These are phyloP conservation scores for Semicossyphus pulcher DNA, from an alignment of 2,113 vertebrate genomes.

Conservation along the genomic window DNA sequence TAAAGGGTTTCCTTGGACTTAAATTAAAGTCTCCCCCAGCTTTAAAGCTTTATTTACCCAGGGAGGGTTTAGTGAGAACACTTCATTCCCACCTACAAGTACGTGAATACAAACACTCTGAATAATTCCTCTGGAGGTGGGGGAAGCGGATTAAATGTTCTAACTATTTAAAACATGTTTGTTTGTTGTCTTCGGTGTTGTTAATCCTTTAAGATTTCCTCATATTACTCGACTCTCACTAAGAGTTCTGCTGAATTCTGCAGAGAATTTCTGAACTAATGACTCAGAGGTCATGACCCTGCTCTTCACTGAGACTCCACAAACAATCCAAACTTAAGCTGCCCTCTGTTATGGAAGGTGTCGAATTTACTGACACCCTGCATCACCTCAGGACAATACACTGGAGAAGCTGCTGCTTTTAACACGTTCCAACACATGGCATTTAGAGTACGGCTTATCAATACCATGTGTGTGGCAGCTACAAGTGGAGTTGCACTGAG, in stretches of 20 bases:
- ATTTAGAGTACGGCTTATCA: slow-evolving; percentile 18
- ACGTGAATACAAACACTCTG: neutral
- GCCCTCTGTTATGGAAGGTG: neutral
- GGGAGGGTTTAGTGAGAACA: neutral
- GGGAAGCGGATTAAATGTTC: neutral
- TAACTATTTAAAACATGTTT: too few species aligned
- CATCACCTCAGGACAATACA: neutral
- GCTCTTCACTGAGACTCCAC: neutral
- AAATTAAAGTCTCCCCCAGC: neutral
- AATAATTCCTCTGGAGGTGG: neutral
- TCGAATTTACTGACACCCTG: neutral
- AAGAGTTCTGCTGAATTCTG: neutral
- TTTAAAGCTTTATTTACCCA: slow-evolving; percentile 17
- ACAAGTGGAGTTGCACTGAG: slow-evolving; percentile 27
- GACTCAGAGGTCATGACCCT: slow-evolving; percentile 9
- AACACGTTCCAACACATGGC: slow-evolving; percentile 20
- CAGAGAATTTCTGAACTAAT: neutral
- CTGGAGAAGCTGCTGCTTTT: neutral
- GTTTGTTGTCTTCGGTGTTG: neutral
- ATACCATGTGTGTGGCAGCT: slow-evolving; percentile 27
- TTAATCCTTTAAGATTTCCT: neutral
- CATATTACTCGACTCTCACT: neutral
- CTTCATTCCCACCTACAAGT: neutral
- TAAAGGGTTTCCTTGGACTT: neutral
- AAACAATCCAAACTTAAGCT: neutral